Evolutionary conservation across 2,888 invertebrate genomes (phyloP), one percentile per base, ranked within the genome.

Genomic region (Oeneis ivallda): DNA sequence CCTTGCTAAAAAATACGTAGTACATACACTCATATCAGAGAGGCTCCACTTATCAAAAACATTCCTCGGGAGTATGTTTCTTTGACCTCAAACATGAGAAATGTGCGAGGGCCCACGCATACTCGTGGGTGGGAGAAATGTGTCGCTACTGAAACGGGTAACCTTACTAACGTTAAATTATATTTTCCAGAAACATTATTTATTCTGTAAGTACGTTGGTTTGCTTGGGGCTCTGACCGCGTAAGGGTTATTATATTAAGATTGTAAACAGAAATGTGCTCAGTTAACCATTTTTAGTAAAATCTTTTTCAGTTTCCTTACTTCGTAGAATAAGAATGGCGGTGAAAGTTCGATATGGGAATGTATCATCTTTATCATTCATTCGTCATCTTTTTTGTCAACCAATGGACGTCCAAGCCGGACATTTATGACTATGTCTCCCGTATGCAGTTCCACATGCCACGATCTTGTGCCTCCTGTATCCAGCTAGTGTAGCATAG

Each of bases 51-150:
- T 67, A 67, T 74, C 74, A 72, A 72, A 74, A 70, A 70, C 71
- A 73, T 73, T 72, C 73, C 65, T 65, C 26, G 61, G 60, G 49
- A 63, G 67, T 67, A 53, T 67, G 70, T 65, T 68, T 69, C 72
- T 76, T 72, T 72, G 71, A 73, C 71, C 75, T 71, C 64, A 72
- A 66, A 71, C 67, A 62, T 60, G 60, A 43, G 62, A 63, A 70
- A 70, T 66, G 62, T 66, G 65, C 62, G 50, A 64, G 39, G 37
- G 47, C 68, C 68, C 56, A 66, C 68, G 64, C 62, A 15, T 9
- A 1, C 13, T 45, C 64, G 69, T 68, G 62, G 69, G 68, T 67
- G 66, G 66, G 45, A 47, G 47, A 63, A 63, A 56, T 70, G 66
- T 68, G 68, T 65, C 65, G 63, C 65, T 63, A 49, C 54, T 45